Conservation (phyloP, 2,113 vertebrate species). For the Psophia crepitans region DNA sequence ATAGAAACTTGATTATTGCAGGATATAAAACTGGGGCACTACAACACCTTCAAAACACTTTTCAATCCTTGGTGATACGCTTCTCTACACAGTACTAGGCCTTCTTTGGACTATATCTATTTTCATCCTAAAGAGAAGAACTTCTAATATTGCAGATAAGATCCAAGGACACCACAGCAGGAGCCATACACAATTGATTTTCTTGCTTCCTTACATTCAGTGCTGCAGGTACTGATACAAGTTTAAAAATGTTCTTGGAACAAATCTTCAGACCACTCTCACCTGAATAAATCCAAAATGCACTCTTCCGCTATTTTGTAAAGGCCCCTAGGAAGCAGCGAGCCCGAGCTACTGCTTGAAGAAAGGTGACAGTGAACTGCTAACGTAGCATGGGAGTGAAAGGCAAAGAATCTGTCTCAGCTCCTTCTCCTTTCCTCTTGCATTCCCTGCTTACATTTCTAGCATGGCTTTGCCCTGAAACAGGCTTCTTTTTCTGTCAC, state of each 20-base stretch:
- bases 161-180: conserved; percentile 33
- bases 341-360: background rate
- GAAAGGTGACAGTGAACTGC: background rate
- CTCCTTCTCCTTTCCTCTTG: background rate
- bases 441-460: background rate
- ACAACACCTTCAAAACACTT: background rate
- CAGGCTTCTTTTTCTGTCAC: background rate
- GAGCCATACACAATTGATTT: conserved; percentile 17
- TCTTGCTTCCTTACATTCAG: background rate
- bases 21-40: background rate
- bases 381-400: background rate
- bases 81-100: background rate
- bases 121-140: conserved; percentile 5
- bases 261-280: background rate
- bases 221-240: background rate
- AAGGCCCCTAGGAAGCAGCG: background rate
- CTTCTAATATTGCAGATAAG: conserved; percentile 5
- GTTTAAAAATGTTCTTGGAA: background rate
- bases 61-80: background rate
- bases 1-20: background rate
- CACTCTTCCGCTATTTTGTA: background rate
- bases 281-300: background rate
- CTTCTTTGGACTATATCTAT: background rate
- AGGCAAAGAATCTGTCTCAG: background rate
- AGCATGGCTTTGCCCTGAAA: background rate